Base-by-base conservation (phyloP, 2,888 invertebrate genomes). In the Eupelmus urozonus region DNA sequence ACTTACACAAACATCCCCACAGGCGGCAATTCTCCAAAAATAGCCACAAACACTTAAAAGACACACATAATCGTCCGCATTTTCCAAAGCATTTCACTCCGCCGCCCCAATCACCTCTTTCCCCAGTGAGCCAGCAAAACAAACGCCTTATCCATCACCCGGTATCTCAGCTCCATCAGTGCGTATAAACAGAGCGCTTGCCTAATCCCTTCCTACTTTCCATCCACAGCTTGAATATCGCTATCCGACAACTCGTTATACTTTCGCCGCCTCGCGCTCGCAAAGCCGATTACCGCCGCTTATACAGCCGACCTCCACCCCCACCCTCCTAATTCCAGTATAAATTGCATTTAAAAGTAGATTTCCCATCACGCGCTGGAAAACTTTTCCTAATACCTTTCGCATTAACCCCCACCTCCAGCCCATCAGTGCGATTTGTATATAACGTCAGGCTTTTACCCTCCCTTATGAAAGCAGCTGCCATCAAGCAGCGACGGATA, bases 311-410 rank as follows among this genome's bases (percentile, higher is more conserved):
- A 63, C n/a, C 13, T n/a, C 11, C 16, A 1, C 4, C 7, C 23
- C 16, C 55, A 18, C 40, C 2, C 18, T 11, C 53, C 25, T 72
- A 63, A 55, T 72, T 55, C 55, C 27, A 13, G 27, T 11, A 66
- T 57, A 49, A 66, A 74, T 74, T 59, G 66, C 74, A 29, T 74
- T 74, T 66, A 74, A 74, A 66, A 66, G 55, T 65, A 65, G 27
- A 73, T 73, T 65, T 55, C 27, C 55, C 23, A 20, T 1, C 11
- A 42, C 7, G 18, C 40, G 55, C 34, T 20, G 13, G 42, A 55
- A 69, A 69, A 57, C 57, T 57, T 45, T 20, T 51, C 4, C 9
- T 18, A 27, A 23, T 49, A 27, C 16, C 45, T 49, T 29, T 57
- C 4, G 4, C 16, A 4, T 1, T 23, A 25, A 45, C 18, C 2